Base-by-base conservation (phyloP, 92 coral and sea anemone species). In the Metridium senile region DNA sequence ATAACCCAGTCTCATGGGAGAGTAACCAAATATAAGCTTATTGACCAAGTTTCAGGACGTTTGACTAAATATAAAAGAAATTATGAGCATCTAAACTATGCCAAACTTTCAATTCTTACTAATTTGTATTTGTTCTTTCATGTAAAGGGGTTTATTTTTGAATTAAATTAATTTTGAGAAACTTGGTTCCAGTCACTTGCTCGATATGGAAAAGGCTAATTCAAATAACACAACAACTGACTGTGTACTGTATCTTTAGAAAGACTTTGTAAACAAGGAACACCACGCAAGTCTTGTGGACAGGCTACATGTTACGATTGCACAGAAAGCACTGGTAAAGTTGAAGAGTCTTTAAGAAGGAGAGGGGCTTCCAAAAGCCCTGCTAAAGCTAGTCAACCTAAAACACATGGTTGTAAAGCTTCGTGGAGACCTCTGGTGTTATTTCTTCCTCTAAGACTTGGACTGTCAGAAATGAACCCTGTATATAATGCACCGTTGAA, bases 381-480 rank as follows among this genome's bases (percentile, higher is more conserved):
- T 17, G 78, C 76, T 58, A 74, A 66, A 79, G 77, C 78, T 19
- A 82, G 84, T 29, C 57, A 57, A 57, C 52, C 68, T 18, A 61
- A 56, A 21, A 81, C 82, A 75, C 87, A 75, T 33, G 62, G 68
- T 46, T 77, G 82, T 61, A 85, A 72, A 51, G 82, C 70, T 29
- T 74, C 77, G 17, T 94, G 98, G 98, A 89, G 91, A 84, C 98
- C 98, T 28, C 72, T 94, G 16, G 79, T 94, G 31, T 81, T 94
- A 62, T 94, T 94, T 76, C 90, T 94, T 49, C 98, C 98, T 11
- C 80, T 94, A 35, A 81, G 98, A 76, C 80, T 94, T 70, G 98
- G 98, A 64, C 78, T 94, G 25, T 79, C 97, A n/a, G 97, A 87
- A 57, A 94, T 94, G 94, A 94, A 94, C 71, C 78, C 91, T 64